Conservation (phyloP, 2,113 vertebrate genomes). For the Scomber colias region DNA sequence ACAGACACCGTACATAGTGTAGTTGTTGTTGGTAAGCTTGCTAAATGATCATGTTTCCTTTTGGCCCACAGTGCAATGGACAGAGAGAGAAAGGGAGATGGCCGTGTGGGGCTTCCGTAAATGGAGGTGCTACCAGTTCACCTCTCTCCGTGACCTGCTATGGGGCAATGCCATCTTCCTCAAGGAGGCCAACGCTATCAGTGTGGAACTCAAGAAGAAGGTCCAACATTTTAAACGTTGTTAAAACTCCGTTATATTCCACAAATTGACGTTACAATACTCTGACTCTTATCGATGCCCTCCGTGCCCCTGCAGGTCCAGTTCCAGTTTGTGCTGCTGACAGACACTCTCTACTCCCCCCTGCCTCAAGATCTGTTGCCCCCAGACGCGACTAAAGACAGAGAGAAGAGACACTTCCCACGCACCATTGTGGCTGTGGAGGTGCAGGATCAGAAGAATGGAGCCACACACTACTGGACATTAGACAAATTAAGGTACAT, state of each 20-base stretch:
- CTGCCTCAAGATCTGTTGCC: slow-evolving; percentile 94
- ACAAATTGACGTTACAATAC: not conserved
- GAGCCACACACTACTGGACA: slow-evolving; percentile 98
- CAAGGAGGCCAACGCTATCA: slow-evolving; percentile 98
- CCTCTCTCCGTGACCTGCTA: slow-evolving; percentile 94
- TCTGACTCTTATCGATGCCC: not conserved
- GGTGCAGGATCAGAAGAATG: slow-evolving; percentile 98
- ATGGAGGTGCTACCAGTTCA: slow-evolving; percentile 98
- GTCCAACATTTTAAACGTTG: slow-evolving; percentile 69
- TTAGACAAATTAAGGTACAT: slow-evolving; percentile 95
- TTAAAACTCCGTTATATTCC: not conserved
- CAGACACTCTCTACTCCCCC: slow-evolving; percentile 96
- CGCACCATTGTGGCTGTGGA: slow-evolving; percentile 97
- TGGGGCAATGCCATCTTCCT: slow-evolving; percentile 98
- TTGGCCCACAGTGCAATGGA: slow-evolving; percentile 91
- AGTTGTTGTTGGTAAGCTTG: not conserved
- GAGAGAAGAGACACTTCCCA: slow-evolving; percentile 92
- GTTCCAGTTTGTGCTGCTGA: slow-evolving; percentile 98
- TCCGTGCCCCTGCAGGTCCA: slow-evolving; percentile 87
- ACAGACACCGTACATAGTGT: not conserved
- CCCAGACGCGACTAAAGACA: slow-evolving; percentile 88
- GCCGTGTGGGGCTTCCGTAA: slow-evolving; percentile 96
- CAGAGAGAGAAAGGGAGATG: slow-evolving; percentile 90
- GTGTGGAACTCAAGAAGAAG: slow-evolving; percentile 98
- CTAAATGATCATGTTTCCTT: not conserved